phyloP scores from a whole-genome alignment of 2,113 vertebrate species.

The Malurus cyaneus region DNA sequence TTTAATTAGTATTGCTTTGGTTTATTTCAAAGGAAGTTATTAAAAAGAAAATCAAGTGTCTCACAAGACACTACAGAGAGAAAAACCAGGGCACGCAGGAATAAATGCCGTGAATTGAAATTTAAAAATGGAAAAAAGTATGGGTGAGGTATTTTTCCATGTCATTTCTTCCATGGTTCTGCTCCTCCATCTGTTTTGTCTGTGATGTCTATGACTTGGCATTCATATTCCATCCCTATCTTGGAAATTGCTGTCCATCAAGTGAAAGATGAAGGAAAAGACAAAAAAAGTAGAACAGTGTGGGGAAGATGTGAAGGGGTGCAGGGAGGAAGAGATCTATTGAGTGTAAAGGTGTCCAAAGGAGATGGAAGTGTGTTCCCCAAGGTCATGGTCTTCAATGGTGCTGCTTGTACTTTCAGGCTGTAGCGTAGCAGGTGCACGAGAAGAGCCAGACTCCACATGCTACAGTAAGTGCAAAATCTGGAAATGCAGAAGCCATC shows the following conservation, averaged over 20 bases:
- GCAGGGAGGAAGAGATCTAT: slow-evolving; percentile 18
- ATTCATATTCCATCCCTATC: slow-evolving; percentile 64
- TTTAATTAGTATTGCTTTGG: slow-evolving; percentile 80
- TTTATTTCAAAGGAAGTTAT: slow-evolving; percentile 79
- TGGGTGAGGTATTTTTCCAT: slow-evolving; percentile 55
- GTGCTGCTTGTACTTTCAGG: slow-evolving; percentile 52
- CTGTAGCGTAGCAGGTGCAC: slow-evolving; percentile 38
- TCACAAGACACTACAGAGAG: slow-evolving; percentile 68
- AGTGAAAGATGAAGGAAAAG: slow-evolving; percentile 47
- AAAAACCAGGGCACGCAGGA: slow-evolving; percentile 62
- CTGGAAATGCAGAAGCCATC: slow-evolving; percentile 56
- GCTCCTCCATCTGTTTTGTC: slow-evolving; percentile 39
- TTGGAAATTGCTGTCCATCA: slow-evolving; percentile 64
- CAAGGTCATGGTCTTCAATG: slow-evolving; percentile 35
- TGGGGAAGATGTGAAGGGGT: slow-evolving; percentile 30
- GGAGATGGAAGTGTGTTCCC: slow-evolving; percentile 41
- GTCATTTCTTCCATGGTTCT: slow-evolving; percentile 50
- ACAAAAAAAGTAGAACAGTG: neutral
- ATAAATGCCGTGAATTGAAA: slow-evolving; percentile 64
- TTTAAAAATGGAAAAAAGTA: slow-evolving; percentile 45
- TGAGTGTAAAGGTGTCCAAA: slow-evolving; percentile 42
- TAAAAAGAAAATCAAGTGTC: slow-evolving; percentile 79
- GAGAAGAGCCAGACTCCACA: slow-evolving; percentile 36
- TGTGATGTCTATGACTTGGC: slow-evolving; percentile 29
- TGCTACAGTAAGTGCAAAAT: slow-evolving; percentile 64